Base-by-base conservation (phyloP, 1,140 invertebrate species). In the Bradynema listronoti region DNA sequence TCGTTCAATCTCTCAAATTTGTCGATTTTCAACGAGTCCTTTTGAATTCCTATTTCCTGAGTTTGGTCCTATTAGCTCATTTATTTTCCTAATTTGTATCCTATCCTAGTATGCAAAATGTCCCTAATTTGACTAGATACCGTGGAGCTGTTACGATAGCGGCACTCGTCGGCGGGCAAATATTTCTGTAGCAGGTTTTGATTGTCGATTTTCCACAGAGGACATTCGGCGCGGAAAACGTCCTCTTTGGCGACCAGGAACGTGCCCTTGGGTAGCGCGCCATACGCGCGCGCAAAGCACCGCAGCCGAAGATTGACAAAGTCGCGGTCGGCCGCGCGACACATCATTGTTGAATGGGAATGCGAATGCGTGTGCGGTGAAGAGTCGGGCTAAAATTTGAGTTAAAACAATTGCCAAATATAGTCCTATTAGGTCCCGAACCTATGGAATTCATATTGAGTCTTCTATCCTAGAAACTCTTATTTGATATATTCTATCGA, bases 111-210 rank as follows among this genome's bases (percentile, higher is more conserved):
- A 45, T 45, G 9, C 14, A 16, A 50, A 2, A 29, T n/a, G n/a
- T n/a, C n/a, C n/a, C n/a, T n/a, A n/a, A n/a, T n/a, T n/a, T n/a
- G n/a, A n/a, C n/a, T n/a, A n/a, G n/a, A n/a, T n/a, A n/a, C n/a
- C n/a, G n/a, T n/a, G n/a, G n/a, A n/a, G n/a, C n/a, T n/a, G n/a
- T n/a, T n/a, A n/a, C n/a, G n/a, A n/a, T n/a, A n/a, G n/a, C n/a
- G n/a, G n/a, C n/a, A n/a, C n/a, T n/a, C n/a, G n/a, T n/a, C n/a
- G n/a, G n/a, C n/a, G n/a, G 66, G 65, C 11, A 69, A 11, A 63
- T 57, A 67, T 58, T 69, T 67, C 32, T 67, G 65, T 25, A 67
- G 29, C 29, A 67, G 58, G 58, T 67, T 67, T 25, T 67, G 65
- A 49, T 58, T 67, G 41, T 67, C 65, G 29, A 67, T 58, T 14